Base-by-base conservation (phyloP, 2,888 invertebrate genomes). In the Dioctria linearis region DNA sequence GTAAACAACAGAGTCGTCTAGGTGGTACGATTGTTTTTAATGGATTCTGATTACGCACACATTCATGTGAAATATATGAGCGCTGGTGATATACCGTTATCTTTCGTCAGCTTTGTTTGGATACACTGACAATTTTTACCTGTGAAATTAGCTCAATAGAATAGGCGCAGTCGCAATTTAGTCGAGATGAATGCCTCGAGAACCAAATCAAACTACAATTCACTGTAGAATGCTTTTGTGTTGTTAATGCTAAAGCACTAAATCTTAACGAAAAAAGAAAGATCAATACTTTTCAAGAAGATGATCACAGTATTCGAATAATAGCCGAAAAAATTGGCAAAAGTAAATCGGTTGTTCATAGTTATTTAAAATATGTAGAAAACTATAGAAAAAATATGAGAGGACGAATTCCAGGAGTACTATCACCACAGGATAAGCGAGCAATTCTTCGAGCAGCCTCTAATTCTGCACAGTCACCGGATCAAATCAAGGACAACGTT, bases 381-480 rank as follows among this genome's bases (percentile, higher is more conserved):
- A 57, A 57, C n/a, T 57, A 57, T 57, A 3, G 11, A 57, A 57
- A 57, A 57, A 57, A 13, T 57, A 57, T 57, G 57, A 57, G 3
- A 57, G 57, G 57, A n/a, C 11, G 25, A 6, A 13, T 57, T 57
- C 8, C 25, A 57, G 57, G 3, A n/a, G 3, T 57, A 2, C 57
- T 57, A 57, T 57, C 57, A 3, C 57, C 57, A 11, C 57, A 57
- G 57, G 57, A 13, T 11, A 13, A 57, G 46, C 46, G 46, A 46
- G 46, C 46, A 46, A 46, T 46, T 46, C 57, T 57, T 57, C n/a
- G 57, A 57, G 57, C 57, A 57, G 25, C 11, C n/a, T 57, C 57
- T 57, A 57, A 57, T 57, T n/a, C 57, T n/a, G 57, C 57, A 57
- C n/a, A 57, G 5, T 57, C 57, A 13, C 11, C n/a, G 57, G n/a